Evolutionary conservation across 2,888 invertebrate genomes (phyloP).

Genomic region (Cheilosia urbana): DNA sequence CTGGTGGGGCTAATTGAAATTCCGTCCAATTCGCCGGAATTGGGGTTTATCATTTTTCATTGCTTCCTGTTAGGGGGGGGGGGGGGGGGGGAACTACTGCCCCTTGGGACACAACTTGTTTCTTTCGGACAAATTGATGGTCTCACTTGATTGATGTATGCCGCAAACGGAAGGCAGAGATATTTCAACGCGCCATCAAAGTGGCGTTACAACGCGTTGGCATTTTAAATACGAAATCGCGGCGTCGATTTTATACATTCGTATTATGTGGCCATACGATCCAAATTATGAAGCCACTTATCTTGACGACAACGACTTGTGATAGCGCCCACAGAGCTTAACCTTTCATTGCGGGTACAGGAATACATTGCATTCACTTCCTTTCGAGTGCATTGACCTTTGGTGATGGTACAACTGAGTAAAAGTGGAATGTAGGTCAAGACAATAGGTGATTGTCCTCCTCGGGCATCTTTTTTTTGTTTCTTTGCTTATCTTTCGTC

Average conservation of each 20-base stretch:
- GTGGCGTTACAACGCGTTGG: slow-evolving; percentile 37
- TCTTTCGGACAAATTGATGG: slow-evolving; percentile 34
- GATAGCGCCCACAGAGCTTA: slow-evolving; percentile 33
- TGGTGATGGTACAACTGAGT: background rate
- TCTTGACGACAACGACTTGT: slow-evolving; percentile 35
- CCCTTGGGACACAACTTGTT: background rate
- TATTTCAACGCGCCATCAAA: slow-evolving; percentile 34
- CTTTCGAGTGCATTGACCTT: slow-evolving; percentile 15
- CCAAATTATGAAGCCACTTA: slow-evolving; percentile 53
- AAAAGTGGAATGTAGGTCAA: slow-evolving; percentile 32
- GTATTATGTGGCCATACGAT: background rate
- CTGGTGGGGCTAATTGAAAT: slow-evolving; percentile 56
- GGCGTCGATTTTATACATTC: no score
- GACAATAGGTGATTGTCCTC: slow-evolving; percentile 38
- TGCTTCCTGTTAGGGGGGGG: slow-evolving; percentile 59
- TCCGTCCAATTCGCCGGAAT: slow-evolving; percentile 51
- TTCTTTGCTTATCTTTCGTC: slow-evolving; percentile 3
- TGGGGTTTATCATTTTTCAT: slow-evolving; percentile 56
- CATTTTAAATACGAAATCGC: slow-evolving; percentile 35
- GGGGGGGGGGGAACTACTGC: no score
- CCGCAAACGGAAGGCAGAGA: slow-evolving; percentile 58
- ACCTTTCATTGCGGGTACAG: background rate
- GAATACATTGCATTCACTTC: slow-evolving; percentile 41
- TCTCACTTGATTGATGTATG: slow-evolving; percentile 50
- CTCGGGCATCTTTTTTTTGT: background rate